Conservation (phyloP, 2,888 invertebrate species). For the Cataglyphis altisquamis region DNA sequence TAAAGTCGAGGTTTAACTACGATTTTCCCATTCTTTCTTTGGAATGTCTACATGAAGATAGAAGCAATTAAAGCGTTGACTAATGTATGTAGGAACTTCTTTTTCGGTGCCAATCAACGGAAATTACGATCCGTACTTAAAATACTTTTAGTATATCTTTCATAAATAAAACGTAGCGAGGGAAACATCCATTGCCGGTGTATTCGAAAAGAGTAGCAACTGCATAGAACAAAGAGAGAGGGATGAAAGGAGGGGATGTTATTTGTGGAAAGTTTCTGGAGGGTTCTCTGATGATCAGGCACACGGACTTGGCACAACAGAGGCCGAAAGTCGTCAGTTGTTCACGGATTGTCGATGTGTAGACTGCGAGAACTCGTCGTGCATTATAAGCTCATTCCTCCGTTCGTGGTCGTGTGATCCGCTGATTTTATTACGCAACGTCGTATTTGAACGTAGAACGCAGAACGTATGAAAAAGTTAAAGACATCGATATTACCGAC, state of each 20-base stretch:
- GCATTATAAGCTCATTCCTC: neutral
- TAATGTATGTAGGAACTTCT: no score
- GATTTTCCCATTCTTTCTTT: neutral
- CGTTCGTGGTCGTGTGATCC: neutral
- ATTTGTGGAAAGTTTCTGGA: conserved; percentile 25
- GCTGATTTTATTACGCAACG: conserved; percentile 11
- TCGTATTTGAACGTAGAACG: neutral
- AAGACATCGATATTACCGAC: neutral
- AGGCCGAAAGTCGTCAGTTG: conserved; percentile 33
- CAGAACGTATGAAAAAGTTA: neutral
- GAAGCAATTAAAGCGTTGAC: neutral
- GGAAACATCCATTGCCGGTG: neutral
- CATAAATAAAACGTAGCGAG: neutral
- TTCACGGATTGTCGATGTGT: conserved; percentile 26
- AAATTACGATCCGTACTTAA: neutral
- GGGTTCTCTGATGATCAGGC: neutral
- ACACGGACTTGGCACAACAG: neutral
- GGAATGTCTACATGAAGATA: neutral
- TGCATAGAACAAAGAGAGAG: neutral
- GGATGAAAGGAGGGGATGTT: neutral
- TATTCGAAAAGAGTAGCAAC: neutral
- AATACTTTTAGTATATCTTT: neutral
- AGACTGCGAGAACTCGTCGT: neutral
- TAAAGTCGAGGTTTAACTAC: neutral
- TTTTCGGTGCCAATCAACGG: neutral